Percentiles rank a stretch among this genome's conserved stretches.
phyloP scores from a whole-genome alignment of 2,113 vertebrate genomes.

The Cephalopterus ornatus region DNA sequence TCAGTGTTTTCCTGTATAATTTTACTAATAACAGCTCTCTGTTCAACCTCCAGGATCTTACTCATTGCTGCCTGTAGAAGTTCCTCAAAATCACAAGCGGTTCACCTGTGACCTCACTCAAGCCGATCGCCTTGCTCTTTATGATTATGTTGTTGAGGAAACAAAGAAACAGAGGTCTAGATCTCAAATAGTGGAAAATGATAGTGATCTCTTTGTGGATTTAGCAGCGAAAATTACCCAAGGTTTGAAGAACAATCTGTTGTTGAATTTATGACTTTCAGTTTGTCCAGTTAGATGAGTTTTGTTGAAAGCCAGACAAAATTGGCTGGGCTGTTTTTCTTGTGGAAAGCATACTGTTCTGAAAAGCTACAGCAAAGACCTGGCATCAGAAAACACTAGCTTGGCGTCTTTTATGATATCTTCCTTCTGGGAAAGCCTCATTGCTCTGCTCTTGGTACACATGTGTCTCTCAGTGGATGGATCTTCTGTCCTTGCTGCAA shows the following conservation, averaged over 20 bases:
- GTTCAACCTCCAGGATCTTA: constrained; percentile 78
- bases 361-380: neutral
- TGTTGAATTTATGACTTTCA: neutral
- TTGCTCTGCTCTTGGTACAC: neutral
- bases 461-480: neutral
- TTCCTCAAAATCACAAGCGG: constrained; percentile 93
- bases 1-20: neutral
- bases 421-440: neutral
- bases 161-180: constrained; percentile 77
- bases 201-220: constrained; percentile 93
- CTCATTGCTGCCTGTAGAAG: constrained; percentile 81
- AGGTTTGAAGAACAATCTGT: constrained; percentile 70
- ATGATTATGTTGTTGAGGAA: constrained; percentile 83
- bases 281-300: neutral
- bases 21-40: neutral
- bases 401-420: neutral
- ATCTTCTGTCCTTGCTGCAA: neutral
- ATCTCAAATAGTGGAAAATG: constrained; percentile 73
- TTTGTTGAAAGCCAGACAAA: neutral
- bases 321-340: neutral
- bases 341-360: neutral
- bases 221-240: constrained; percentile 92
- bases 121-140: constrained; percentile 91
- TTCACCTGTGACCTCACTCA: constrained; percentile 89
- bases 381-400: neutral